These are phyloP conservation scores for Polyommatus iphigenia DNA, from an alignment of 2,888 invertebrate genomes.

Conservation along the genomic window DNA sequence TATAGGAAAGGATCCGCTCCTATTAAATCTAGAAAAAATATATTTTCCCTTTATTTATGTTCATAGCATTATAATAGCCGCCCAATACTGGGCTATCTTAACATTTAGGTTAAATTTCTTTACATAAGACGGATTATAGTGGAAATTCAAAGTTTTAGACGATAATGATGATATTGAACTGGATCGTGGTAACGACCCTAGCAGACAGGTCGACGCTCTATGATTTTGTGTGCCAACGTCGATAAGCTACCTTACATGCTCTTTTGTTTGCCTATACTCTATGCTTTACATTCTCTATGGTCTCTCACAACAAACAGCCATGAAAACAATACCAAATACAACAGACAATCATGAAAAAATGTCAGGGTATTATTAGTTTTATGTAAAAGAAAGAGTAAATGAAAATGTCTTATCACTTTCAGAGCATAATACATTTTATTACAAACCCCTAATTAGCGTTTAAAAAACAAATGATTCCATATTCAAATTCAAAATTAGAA, in stretches of 20 bases:
- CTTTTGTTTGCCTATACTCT: background rate
- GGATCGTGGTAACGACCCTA: background rate
- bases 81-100: no score
- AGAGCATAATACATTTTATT: background rate
- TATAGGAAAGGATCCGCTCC: no score
- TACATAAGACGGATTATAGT: no score
- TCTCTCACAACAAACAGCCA: slow-evolving; percentile 13
- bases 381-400: background rate
- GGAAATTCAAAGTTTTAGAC: no score
- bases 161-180: slow-evolving; percentile 7
- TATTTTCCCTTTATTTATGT: no score
- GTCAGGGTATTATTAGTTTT: background rate
- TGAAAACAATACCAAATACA: background rate
- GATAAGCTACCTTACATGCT: background rate
- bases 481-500: background rate
- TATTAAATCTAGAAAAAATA: no score
- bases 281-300: slow-evolving; percentile 1
- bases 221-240: slow-evolving; percentile 8
- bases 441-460: background rate
- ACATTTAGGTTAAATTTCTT: no score
- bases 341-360: background rate
- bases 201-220: slow-evolving; percentile 27
- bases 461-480: slow-evolving; percentile 10
- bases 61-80: no score
- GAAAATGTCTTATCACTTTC: background rate